Percentiles rank a stretch among this genome's conserved stretches.
Conservation (phyloP, 1,140 invertebrate species). For the Augochlora pura region DNA sequence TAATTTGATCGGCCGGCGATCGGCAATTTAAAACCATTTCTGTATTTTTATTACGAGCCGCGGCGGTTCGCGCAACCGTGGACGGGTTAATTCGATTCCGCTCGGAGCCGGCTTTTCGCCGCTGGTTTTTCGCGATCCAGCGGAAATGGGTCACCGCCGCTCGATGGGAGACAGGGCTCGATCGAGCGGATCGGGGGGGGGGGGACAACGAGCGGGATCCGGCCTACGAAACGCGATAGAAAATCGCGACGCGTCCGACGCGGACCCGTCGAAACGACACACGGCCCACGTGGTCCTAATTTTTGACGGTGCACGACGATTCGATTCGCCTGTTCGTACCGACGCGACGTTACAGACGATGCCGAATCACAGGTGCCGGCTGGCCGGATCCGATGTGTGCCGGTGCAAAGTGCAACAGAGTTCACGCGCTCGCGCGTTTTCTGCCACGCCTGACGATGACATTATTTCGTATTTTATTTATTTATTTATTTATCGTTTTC, state of each 20-base stretch:
- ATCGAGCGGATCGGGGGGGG: not conserved
- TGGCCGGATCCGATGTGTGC: too few relatives aligned
- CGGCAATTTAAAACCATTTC: not conserved
- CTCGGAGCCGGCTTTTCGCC: not conserved
- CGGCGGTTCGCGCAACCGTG: too few relatives aligned
- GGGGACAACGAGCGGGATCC: not conserved
- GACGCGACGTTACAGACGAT: too few relatives aligned
- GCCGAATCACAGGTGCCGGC: too few relatives aligned
- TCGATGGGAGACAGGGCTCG: not conserved
- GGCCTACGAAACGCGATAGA: not conserved
- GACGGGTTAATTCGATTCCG: constrained; percentile 15
- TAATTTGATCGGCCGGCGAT: not conserved
- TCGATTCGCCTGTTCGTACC: too few relatives aligned
- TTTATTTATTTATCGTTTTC: too few relatives aligned
- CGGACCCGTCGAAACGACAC: not conserved
- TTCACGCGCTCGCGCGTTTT: too few relatives aligned
- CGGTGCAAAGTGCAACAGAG: too few relatives aligned
- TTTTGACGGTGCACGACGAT: not conserved
- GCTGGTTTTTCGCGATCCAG: not conserved
- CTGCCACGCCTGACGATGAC: too few relatives aligned
- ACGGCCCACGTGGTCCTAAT: not conserved
- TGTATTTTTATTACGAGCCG: not conserved
- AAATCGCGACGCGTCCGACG: not conserved
- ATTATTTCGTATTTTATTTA: too few relatives aligned
- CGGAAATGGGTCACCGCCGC: not conserved